phyloP scores from a whole-genome alignment of 2,797 vertebrate species.

The Coracias cyanogaster region DNA sequence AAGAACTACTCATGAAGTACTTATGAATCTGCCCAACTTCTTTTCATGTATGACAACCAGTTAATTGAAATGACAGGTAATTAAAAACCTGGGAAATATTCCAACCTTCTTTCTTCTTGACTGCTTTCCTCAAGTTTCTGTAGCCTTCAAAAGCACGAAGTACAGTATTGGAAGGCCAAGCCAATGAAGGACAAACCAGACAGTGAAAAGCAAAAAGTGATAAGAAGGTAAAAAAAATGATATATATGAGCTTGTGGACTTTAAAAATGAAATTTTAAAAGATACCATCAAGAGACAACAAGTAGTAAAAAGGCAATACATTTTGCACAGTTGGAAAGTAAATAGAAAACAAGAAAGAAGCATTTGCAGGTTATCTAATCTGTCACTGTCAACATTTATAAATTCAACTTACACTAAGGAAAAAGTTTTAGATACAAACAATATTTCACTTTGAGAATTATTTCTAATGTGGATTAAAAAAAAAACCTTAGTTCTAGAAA shows the following conservation, averaged over 20 bases:
- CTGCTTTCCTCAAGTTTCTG: constrained; percentile 89
- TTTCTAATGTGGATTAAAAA: not conserved
- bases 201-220: constrained; percentile 82
- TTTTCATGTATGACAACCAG: constrained; percentile 74
- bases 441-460: not conserved
- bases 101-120: constrained; percentile 92
- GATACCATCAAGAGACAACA: constrained; percentile 78
- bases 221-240: constrained; percentile 81
- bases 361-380: constrained; percentile 37
- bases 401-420: not conserved
- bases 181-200: constrained; percentile 86
- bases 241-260: constrained; percentile 78
- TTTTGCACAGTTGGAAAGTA: constrained; percentile 70
- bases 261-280: constrained; percentile 78
- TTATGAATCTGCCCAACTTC: constrained; percentile 62
- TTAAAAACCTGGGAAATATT: constrained; percentile 81
- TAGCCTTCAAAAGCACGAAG: constrained; percentile 90
- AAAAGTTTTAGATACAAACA: not conserved
- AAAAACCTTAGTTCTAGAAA: not conserved
- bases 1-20: not conserved
- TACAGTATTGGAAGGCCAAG: constrained; percentile 86
- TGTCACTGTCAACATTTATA: not conserved
- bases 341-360: constrained; percentile 62
- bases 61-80: constrained; percentile 81
- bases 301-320: constrained; percentile 80